Conservation (phyloP, 2,888 invertebrate species). For the Macaria liturata region DNA sequence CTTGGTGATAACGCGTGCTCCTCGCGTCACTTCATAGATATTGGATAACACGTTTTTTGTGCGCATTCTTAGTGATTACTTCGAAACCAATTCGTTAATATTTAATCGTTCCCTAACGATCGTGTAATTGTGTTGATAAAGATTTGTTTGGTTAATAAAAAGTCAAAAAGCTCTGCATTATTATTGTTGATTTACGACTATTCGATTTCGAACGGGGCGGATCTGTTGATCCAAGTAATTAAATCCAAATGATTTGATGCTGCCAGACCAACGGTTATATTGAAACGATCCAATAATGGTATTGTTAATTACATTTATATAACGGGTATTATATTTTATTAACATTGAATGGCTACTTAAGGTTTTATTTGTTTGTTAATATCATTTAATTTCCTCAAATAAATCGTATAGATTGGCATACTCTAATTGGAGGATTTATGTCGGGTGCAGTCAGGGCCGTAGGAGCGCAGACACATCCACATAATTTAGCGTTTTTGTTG, state of each 20-base stretch:
- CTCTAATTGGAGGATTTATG: constrained; percentile 57
- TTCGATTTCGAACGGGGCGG: constrained; percentile 65
- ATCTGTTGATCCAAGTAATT: constrained; percentile 68
- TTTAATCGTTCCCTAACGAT: constrained; percentile 69
- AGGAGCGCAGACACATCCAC: constrained; percentile 20
- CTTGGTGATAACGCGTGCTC: background rate
- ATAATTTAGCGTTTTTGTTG: constrained; percentile 48
- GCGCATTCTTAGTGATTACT: constrained; percentile 35
- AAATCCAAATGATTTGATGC: constrained; percentile 70
- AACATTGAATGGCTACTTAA: constrained; percentile 53
- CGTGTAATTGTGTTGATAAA: constrained; percentile 78
- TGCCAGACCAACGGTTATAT: constrained; percentile 62
- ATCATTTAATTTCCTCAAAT: constrained; percentile 50
- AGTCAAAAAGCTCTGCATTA: constrained; percentile 59
- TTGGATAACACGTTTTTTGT: constrained; percentile 14
- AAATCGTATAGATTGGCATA: constrained; percentile 49
- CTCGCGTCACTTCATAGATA: constrained; percentile 8
- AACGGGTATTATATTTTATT: constrained; percentile 51
- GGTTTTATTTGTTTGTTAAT: constrained; percentile 45
- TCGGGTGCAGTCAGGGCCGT: constrained; percentile 53
- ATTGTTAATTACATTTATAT: constrained; percentile 63
- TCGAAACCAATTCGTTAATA: constrained; percentile 54
- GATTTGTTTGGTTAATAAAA: constrained; percentile 72
- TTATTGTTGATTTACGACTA: constrained; percentile 72
- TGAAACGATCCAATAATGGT: constrained; percentile 61